Percentiles rank a stretch among this genome's conserved stretches.
Evolutionary conservation across 2,888 invertebrate species (phyloP).

Genomic region (Syrphus vitripennis): DNA sequence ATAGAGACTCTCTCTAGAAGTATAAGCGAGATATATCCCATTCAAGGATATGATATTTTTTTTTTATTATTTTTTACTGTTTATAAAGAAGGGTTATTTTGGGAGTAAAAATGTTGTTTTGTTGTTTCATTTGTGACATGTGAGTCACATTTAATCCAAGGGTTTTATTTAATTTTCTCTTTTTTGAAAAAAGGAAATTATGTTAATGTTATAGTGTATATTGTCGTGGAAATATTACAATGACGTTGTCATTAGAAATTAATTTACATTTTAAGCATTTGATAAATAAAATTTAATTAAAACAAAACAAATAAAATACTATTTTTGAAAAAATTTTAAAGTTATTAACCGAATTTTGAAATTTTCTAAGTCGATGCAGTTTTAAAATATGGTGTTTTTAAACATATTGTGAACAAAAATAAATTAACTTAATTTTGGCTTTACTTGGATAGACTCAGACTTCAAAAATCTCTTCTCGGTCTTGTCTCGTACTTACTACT

Average conservation of each 20-base stretch:
- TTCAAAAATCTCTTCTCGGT: too few species aligned
- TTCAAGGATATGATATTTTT: neutral
- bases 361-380: too few species aligned
- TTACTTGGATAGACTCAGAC: too few species aligned
- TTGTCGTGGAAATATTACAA: neutral
- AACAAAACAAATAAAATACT: too few species aligned
- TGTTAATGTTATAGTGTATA: neutral
- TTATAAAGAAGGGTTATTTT: neutral
- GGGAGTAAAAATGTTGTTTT: neutral
- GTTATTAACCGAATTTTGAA: too few species aligned
- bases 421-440: too few species aligned
- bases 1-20: too few species aligned
- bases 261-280: neutral
- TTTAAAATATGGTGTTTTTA: too few species aligned
- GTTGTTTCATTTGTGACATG: neutral
- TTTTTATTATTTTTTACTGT: neutral
- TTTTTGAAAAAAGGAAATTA: neutral
- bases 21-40: neutral
- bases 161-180: neutral
- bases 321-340: too few species aligned
- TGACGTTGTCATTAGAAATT: neutral
- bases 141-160: neutral
- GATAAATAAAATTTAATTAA: neutral
- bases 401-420: too few species aligned
- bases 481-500: too few species aligned